Conservation (phyloP, 2,797 vertebrate species). For the Lerista edwardsae region DNA sequence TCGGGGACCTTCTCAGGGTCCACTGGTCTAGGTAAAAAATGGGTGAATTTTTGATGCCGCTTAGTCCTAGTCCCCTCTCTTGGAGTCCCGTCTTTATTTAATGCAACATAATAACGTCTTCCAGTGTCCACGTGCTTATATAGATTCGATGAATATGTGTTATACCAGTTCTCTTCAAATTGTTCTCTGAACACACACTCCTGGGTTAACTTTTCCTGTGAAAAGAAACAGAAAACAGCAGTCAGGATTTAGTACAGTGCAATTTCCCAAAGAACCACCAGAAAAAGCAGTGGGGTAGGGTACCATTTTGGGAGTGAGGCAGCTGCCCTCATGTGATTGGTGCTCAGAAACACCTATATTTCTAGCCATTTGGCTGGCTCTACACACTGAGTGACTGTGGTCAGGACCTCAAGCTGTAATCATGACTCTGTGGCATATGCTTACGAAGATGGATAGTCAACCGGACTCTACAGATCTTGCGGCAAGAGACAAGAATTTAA, state of each 20-base stretch:
- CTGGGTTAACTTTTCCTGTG: conserved; percentile 93
- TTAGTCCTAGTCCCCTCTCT: conserved; percentile 93
- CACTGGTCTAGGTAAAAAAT: conserved; percentile 97
- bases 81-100: conserved; percentile 96
- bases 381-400: no score
- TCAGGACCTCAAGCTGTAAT: no score
- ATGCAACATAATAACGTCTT: conserved; percentile 92
- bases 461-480: not conserved
- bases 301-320: not conserved
- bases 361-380: not conserved
- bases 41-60: conserved; percentile 96
- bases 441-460: not conserved
- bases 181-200: conserved; percentile 96
- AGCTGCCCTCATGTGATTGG: not conserved
- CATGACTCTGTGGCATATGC: not conserved
- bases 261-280: not conserved
- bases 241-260: conserved; percentile 36
- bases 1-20: conserved; percentile 96
- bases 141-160: conserved; percentile 97
- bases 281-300: not conserved
- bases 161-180: conserved; percentile 99
- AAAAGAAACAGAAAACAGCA: conserved; percentile 63
- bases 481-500: no score
- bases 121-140: conserved; percentile 94
- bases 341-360: not conserved